phyloP scores from a whole-genome alignment of 2,797 vertebrate genomes.

The Rhodeus uyekii region DNA sequence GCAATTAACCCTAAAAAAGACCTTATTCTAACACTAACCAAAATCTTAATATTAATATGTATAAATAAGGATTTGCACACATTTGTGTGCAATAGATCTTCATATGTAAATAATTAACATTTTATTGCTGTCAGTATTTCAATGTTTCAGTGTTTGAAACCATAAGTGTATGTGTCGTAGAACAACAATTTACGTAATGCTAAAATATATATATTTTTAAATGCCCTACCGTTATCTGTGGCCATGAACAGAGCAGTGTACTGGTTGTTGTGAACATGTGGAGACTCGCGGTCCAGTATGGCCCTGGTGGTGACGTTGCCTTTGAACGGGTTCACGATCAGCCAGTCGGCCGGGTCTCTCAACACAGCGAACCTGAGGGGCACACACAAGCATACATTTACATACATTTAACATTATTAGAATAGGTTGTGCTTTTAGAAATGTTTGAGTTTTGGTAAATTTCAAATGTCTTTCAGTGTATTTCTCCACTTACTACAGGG shows the following conservation, averaged over 20 bases:
- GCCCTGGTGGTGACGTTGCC: slow-evolving; percentile 91
- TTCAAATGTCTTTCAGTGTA: not conserved
- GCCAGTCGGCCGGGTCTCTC: slow-evolving; percentile 91
- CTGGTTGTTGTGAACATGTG: slow-evolving; percentile 84
- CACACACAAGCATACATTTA: slow-evolving; percentile 25
- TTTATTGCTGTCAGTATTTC: not conserved
- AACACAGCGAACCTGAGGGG: slow-evolving; percentile 84
- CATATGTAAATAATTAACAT: not conserved
- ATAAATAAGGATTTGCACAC: not conserved
- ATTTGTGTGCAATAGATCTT: not conserved
- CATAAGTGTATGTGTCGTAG: not conserved
- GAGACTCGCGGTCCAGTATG: slow-evolving; percentile 90
- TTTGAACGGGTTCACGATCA: slow-evolving; percentile 90
- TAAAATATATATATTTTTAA: not conserved
- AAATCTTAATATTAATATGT: too few species aligned
- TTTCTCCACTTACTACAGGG: not conserved
- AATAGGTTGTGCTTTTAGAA: not conserved
- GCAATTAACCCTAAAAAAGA: too few species aligned
- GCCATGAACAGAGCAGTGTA: slow-evolving; percentile 93
- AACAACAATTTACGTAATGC: not conserved
- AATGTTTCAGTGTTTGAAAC: not conserved
- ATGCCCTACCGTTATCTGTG: slow-evolving; percentile 89
- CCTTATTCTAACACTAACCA: too few species aligned
- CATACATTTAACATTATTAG: not conserved
- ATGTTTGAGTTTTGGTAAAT: too few species aligned